A percentile compares a stretch with the other conserved stretches of the same genome.
Conservation (phyloP, 2,888 invertebrate genomes). For the Aleiodes alternator region DNA sequence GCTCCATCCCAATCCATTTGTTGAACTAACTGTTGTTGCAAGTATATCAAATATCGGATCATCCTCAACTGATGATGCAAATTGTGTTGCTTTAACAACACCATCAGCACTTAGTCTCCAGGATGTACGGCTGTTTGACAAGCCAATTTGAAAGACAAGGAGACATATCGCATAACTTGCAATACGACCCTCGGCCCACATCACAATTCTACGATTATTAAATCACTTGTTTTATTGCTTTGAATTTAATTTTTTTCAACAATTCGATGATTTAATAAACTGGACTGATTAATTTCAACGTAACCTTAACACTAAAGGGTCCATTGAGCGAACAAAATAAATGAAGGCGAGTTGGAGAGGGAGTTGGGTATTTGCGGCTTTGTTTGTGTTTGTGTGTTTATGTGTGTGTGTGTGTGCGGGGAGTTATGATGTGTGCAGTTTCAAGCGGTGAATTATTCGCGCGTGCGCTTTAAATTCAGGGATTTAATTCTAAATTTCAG, state of each 20-base stretch:
- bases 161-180: constrained; percentile 70
- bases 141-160: constrained; percentile 70
- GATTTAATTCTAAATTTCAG: too few relatives aligned
- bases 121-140: constrained; percentile 88
- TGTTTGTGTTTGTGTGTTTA: too few relatives aligned
- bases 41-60: constrained; percentile 87
- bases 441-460: constrained; percentile 10
- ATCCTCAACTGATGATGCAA: constrained; percentile 76
- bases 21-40: constrained; percentile 80
- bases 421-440: not conserved
- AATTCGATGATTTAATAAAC: not conserved
- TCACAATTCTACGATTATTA: constrained; percentile 39
- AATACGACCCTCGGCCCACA: constrained; percentile 66
- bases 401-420: not conserved
- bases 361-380: not conserved
- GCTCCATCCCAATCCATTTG: constrained; percentile 70
- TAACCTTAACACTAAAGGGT: constrained; percentile 43
- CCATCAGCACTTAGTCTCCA: constrained; percentile 89
- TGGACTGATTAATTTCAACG: constrained; percentile 14
- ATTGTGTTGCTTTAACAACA: constrained; percentile 81
- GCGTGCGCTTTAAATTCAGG: not conserved
- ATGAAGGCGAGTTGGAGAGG: not conserved
- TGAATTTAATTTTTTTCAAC: not conserved
- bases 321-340: constrained; percentile 37
- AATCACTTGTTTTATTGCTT: not conserved